Evolutionary conservation across 53 echinoderm and acorn worm genomes (phyloP), one percentile per base, ranked within the genome.

Genomic region (Henricia sp.): DNA sequence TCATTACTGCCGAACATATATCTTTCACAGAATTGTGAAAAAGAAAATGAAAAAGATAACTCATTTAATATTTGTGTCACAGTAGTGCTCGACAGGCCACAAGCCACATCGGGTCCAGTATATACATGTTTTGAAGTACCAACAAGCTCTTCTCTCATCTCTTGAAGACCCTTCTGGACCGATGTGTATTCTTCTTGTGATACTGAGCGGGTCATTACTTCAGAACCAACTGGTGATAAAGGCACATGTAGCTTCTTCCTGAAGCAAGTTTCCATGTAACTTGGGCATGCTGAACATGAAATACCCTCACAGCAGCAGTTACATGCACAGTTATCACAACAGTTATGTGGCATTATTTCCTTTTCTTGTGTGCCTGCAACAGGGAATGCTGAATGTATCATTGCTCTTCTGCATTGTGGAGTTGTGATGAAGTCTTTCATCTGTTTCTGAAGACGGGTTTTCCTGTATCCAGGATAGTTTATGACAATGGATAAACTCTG

Each of bases 401-500:
- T 34, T 24, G 29, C 28, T 2, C 75, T 54, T 17, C 56, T 53
- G 19, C n/a, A 17, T 29, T 76, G 0, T 21, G 20, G 19, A 23
- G 20, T 1, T 28, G 27, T 0, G 33, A 28, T 11, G 19, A 2
- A 57, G 21, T 35, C 40, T 37, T 69, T 37, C 38, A 36, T 37
- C 4, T 10, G 17, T 69, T 69, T 39, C n/a, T 19, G 43, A 69
- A 4, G 4, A 12, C 5, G 17, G 3, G 4, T 37, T 14, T 14
- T 14, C 14, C 33, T 27, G n/a, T 71, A 10, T 11, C 21, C 58
- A 33, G n/a, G 36, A 82, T 34, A 39, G 13, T 21, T 72, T 70
- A 88, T 88, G 82, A 11, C 84, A 55, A 0, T 69, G 75, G 19
- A 53, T n/a, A n/a, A n/a, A n/a, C n/a, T n/a, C n/a, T n/a, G n/a